Evolutionary conservation across 1,140 invertebrate genomes (phyloP).

Genomic region (Bombus superbus): DNA sequence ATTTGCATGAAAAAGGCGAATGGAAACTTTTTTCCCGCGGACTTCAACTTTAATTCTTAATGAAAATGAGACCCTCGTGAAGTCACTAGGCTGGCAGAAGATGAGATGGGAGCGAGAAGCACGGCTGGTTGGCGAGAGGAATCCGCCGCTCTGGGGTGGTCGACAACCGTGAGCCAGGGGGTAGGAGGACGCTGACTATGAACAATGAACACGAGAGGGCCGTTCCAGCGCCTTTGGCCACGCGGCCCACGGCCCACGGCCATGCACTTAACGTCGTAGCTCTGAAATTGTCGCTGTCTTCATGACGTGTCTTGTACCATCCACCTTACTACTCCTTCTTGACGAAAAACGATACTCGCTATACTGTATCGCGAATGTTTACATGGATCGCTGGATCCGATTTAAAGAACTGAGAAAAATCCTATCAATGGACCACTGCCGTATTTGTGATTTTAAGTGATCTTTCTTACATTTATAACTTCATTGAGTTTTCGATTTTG

Average conservation of each 20-base stretch:
- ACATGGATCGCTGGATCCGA: neutral
- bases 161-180: constrained; percentile 61
- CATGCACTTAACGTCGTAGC: constrained; percentile 78
- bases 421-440: too few relatives aligned
- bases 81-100: constrained; percentile 73
- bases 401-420: too few relatives aligned
- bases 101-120: constrained; percentile 75
- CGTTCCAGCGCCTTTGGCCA: constrained; percentile 81
- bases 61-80: constrained; percentile 78
- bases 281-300: constrained; percentile 77
- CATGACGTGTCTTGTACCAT: neutral
- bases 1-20: constrained; percentile 76
- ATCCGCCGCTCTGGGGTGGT: constrained; percentile 45
- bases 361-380: neutral
- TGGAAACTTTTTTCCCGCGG: constrained; percentile 72
- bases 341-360: neutral
- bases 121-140: constrained; percentile 50
- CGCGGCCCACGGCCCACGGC: constrained; percentile 75
- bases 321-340: neutral
- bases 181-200: constrained; percentile 70
- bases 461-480: too few relatives aligned
- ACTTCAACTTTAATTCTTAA: constrained; percentile 79
- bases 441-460: too few relatives aligned
- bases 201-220: constrained; percentile 81
- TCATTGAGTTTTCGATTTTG: too few relatives aligned